phyloP scores from a whole-genome alignment of 2,888 invertebrate species.

The Nomada ferruginata region DNA sequence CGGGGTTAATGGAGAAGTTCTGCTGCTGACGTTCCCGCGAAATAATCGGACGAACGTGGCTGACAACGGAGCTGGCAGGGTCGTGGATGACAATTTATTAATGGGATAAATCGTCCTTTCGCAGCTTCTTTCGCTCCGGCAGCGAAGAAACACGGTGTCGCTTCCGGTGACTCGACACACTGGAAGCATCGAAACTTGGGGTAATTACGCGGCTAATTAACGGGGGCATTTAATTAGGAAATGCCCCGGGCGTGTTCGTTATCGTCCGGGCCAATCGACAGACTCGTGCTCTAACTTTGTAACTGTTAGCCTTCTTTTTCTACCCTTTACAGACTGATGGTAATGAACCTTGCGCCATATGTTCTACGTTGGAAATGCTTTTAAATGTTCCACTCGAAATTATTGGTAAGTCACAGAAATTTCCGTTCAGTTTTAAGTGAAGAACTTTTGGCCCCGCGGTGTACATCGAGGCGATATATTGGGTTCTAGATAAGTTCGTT shows the following conservation, averaged over 20 bases:
- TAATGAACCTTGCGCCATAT: too few relatives aligned
- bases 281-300: neutral
- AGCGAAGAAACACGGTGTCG: neutral
- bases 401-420: too few relatives aligned
- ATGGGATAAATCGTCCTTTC: slow-evolving; percentile 12
- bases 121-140: neutral
- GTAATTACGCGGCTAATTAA: slow-evolving; percentile 45
- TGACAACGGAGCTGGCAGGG: neutral
- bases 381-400: too few relatives aligned
- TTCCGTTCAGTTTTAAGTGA: too few relatives aligned
- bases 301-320: neutral
- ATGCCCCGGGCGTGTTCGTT: slow-evolving; percentile 14
- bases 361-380: too few relatives aligned
- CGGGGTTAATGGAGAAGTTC: slow-evolving; percentile 12
- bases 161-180: neutral
- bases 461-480: too few relatives aligned
- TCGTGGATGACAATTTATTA: slow-evolving; percentile 12
- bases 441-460: too few relatives aligned
- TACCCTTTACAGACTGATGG: neutral
- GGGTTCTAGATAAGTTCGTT: too few relatives aligned
- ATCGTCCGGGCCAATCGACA: slow-evolving; percentile 9
- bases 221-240: slow-evolving; percentile 39
- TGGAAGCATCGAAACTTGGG: slow-evolving; percentile 19
- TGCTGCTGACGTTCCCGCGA: neutral
- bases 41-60: neutral